Evolutionary conservation across 2,113 vertebrate species (phyloP), one percentile per base, ranked within the genome.

Genomic region (Lamprologus speciosus): DNA sequence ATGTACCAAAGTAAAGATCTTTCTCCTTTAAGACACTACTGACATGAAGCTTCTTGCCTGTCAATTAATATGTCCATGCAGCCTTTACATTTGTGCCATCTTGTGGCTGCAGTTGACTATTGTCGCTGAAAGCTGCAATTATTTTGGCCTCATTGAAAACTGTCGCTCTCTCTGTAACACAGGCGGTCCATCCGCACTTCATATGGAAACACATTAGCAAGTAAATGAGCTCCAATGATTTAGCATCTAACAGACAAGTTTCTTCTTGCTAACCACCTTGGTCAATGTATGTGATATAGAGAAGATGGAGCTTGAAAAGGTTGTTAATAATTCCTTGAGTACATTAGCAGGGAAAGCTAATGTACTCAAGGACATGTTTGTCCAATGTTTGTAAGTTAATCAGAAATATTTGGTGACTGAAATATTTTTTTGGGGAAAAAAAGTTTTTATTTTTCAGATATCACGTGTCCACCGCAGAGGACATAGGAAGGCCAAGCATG

Each of bases 111-210:
- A 31, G 26, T 60, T 31, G 57, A 31, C 57, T 60, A 33, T 60
- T 60, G 57, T 10, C 2, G 2, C 57, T 60, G 57, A 60, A 33
- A 60, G 57, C 57, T 17, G 28, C 28, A 31, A 60, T 60, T 60
- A 17, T 60, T 60, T 6, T 31, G 26, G 17, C 57, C 57, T 6
- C 14, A 60, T 31, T 60, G 14, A 60, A 60, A 8, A 60, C 14
- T 60, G 57, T 60, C 8, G 2, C 57, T 60, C 26, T 31, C 14
- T 60, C 57, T 60, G 3, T 60, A 0, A 60, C 26, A 60, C 26
- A 60, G 26, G 57, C 0, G 2, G 57, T 58, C 0, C 23, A 26
- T 58, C 23, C 0, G 0, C 3, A 28, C 26, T 58, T 31, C 1
- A 58, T 5, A 31, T 58, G 26, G 55, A 31, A 58, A 58, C 13